Evolutionary conservation across 1,140 invertebrate species (phyloP).

Genomic region (Saccostrea echinata): DNA sequence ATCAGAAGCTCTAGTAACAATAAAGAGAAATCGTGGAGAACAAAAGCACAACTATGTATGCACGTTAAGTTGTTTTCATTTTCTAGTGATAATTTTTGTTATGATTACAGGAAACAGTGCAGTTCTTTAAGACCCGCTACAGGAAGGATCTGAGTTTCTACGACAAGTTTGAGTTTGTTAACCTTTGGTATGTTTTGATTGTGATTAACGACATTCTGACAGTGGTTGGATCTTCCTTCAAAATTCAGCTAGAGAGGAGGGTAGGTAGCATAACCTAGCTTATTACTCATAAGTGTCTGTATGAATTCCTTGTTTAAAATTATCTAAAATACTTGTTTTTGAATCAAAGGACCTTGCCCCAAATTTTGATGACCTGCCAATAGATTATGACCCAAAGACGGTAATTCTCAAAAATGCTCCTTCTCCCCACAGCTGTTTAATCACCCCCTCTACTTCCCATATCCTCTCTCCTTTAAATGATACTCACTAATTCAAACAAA

Average conservation of each 20-base stretch:
- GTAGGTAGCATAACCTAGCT: constrained; percentile 72
- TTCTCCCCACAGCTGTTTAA: background rate
- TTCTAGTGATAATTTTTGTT: too few species aligned
- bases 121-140: constrained; percentile 89
- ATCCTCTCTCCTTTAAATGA: too few species aligned
- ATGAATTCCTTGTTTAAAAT: background rate
- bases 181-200: constrained; percentile 97
- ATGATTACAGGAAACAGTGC: constrained; percentile 76
- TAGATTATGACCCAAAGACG: constrained; percentile 5
- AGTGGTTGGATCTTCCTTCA: constrained; percentile 94
- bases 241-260: constrained; percentile 95
- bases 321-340: background rate
- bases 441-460: too few species aligned
- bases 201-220: constrained; percentile 97
- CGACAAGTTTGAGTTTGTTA: constrained; percentile 94
- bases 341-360: background rate
- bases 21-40: too few species aligned
- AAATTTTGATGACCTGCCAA: background rate
- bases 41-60: too few species aligned
- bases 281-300: background rate
- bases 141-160: constrained; percentile 87
- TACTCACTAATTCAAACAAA: too few species aligned
- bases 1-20: too few species aligned
- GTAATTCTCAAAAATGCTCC: background rate
- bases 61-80: too few species aligned